A percentile compares a stretch with the other conserved stretches of the same genome.
These are phyloP conservation scores for Trichonephila clavipes DNA, from an alignment of 1,140 invertebrate species.

Conservation along the genomic window DNA sequence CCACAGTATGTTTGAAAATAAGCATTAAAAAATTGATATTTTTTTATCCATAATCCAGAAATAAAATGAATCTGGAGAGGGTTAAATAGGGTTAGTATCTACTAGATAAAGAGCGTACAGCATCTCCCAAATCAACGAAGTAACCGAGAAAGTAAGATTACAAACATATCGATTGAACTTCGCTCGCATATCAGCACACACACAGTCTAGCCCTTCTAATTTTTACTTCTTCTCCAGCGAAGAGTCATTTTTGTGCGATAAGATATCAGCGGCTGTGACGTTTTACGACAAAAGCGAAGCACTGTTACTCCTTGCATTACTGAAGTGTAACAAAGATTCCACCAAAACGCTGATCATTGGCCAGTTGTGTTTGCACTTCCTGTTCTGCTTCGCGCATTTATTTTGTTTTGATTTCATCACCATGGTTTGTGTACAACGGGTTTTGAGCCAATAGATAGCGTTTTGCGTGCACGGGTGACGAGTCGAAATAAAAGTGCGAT, in stretches of 20 bases:
- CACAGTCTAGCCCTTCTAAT: background rate
- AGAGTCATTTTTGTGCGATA: background rate
- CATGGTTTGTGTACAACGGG: background rate
- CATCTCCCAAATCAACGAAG: no score
- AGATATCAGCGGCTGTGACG: background rate
- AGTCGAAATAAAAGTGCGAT: background rate
- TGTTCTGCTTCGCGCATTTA: background rate
- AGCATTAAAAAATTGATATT: no score
- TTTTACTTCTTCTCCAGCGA: background rate
- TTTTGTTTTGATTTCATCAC: background rate
- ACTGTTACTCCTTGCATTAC: background rate
- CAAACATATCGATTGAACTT: background rate
- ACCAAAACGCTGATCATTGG: background rate
- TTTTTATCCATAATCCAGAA: no score
- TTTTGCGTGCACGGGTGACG: background rate
- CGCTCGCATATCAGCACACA: background rate
- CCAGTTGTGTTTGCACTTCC: background rate
- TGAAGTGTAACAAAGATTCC: background rate
- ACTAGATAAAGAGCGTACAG: no score
- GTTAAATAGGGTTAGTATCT: no score
- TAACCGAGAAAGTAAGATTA: background rate
- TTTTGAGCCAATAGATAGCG: background rate
- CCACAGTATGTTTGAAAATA: no score
- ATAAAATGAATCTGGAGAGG: no score
- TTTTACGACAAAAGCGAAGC: background rate